phyloP scores from a whole-genome alignment of 2,113 vertebrate species.

The Theristicus caerulescens region DNA sequence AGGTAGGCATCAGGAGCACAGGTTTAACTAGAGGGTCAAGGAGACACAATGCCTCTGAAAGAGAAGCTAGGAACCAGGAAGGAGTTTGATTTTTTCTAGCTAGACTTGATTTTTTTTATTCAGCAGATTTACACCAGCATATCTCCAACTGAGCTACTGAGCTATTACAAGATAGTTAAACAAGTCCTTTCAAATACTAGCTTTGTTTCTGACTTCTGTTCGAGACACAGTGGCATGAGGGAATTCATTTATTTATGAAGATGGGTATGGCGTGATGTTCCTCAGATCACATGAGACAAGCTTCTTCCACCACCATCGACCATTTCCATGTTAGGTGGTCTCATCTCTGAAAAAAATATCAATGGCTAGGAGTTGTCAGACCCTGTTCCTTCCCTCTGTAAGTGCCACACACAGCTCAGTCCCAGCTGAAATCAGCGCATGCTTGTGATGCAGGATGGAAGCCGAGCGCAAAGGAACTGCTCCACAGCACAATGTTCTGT shows the following conservation, averaged over 20 bases:
- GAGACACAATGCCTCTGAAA: not conserved
- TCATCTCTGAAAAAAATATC: not conserved
- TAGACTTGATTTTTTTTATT: not conserved
- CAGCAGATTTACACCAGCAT: not conserved
- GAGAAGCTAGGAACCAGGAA: not conserved
- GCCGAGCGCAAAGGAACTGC: not conserved
- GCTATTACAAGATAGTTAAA: not conserved
- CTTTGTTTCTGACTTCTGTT: not conserved
- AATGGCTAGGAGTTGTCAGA: not conserved
- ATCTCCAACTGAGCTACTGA: not conserved
- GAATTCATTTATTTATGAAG: not conserved
- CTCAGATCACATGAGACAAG: not conserved
- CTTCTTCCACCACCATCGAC: rapidly evolving
- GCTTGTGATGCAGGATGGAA: not conserved
- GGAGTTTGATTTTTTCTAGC: not conserved
- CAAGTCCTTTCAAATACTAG: not conserved
- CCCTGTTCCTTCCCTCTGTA: not conserved
- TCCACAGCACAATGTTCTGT: rapidly evolving
- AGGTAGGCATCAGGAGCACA: not conserved
- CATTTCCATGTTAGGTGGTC: not conserved
- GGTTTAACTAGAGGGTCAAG: not conserved
- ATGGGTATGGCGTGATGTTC: not conserved
- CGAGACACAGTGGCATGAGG: not conserved
- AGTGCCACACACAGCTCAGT: rapidly evolving
- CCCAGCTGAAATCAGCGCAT: not conserved